phyloP scores from a whole-genome alignment of 2,113 vertebrate genomes.

The Cettia cetti region DNA sequence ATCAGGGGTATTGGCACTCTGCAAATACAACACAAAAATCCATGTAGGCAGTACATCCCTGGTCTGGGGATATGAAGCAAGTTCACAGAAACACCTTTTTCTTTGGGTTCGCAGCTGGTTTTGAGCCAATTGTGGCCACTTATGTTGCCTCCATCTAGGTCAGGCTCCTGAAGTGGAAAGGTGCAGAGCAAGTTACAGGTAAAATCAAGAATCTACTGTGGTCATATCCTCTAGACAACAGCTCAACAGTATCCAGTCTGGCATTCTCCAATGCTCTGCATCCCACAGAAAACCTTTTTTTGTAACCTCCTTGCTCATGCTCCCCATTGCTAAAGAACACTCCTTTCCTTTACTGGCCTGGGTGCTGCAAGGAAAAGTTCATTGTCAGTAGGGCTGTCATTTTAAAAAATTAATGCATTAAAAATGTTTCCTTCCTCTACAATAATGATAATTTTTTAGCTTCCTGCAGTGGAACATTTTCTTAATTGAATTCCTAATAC shows the following conservation, averaged over 20 bases:
- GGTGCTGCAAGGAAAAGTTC: not conserved
- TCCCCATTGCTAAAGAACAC: not conserved
- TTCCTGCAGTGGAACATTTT: constrained; percentile 57
- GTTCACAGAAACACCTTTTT: not conserved
- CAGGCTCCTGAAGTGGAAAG: not conserved
- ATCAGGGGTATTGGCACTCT: not conserved
- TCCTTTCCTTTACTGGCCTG: not conserved
- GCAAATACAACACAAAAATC: not conserved
- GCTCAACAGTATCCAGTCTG: not conserved
- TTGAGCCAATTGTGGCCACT: not conserved
- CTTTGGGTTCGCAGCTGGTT: not conserved
- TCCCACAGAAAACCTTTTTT: not conserved
- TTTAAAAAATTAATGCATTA: constrained; percentile 6
- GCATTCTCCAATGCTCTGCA: not conserved
- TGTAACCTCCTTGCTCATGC: not conserved
- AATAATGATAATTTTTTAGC: constrained; percentile 36
- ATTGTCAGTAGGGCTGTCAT: not conserved
- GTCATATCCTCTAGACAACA: not conserved
- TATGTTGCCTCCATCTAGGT: not conserved
- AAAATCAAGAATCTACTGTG: not conserved
- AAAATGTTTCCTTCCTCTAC: constrained; percentile 55
- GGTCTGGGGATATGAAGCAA: not conserved
- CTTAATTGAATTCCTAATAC: constrained; percentile 59
- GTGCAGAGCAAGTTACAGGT: not conserved
- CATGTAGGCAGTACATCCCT: not conserved